phyloP scores from a whole-genome alignment of 2,113 vertebrate genomes.

The Himantopus leucocephalus region DNA sequence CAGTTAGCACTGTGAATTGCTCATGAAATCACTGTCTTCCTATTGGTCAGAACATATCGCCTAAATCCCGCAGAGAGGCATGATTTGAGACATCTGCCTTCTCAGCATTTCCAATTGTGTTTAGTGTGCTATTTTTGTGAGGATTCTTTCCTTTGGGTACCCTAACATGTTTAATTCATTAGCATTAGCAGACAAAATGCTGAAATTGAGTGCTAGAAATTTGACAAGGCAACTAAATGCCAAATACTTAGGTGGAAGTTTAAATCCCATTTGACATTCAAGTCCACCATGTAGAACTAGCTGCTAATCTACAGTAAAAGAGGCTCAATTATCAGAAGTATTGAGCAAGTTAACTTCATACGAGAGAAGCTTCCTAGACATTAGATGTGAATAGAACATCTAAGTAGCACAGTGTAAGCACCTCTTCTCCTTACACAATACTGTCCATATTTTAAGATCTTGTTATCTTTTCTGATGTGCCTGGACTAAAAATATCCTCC shows the following conservation, averaged over 20 bases:
- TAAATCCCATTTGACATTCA: background rate
- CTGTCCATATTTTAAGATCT: background rate
- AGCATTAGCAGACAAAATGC: background rate
- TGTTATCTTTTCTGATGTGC: background rate
- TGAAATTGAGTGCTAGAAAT: background rate
- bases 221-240: background rate
- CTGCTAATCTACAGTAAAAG: background rate
- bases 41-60: background rate
- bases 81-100: background rate
- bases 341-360: background rate
- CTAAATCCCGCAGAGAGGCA: background rate
- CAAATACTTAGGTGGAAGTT: background rate
- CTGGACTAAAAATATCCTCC: background rate
- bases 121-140: background rate
- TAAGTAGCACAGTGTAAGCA: background rate
- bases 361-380: background rate
- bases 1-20: background rate
- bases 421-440: fast-evolving
- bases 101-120: background rate
- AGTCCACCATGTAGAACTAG: background rate
- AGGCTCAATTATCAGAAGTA: background rate
- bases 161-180: background rate
- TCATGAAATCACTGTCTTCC: background rate
- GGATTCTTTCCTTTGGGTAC: background rate
- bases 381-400: background rate